A percentile compares a stretch with the other conserved stretches of the same genome.
phyloP scores from a whole-genome alignment of 2,888 invertebrate genomes.

The Melanchra persicariae region DNA sequence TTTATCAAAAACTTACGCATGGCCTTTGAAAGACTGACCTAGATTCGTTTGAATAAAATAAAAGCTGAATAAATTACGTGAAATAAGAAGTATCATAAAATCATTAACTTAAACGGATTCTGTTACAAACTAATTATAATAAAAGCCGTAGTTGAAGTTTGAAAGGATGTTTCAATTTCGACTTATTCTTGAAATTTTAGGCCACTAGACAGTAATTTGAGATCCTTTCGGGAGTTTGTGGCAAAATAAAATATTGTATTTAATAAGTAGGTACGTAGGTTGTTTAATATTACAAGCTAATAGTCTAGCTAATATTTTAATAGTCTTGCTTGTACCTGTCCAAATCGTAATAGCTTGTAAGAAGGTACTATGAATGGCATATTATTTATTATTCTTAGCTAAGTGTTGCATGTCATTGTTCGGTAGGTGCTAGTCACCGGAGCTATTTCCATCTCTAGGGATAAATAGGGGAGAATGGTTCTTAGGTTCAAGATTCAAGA shows the following conservation, averaged over 20 bases:
- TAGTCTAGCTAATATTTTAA: too few species aligned
- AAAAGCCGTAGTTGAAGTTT: constrained; percentile 15
- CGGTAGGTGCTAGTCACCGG: too few species aligned
- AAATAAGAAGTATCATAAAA: constrained; percentile 11
- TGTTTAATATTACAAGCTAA: not conserved
- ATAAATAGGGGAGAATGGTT: too few species aligned
- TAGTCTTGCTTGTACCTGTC: too few species aligned
- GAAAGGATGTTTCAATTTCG: constrained; percentile 19
- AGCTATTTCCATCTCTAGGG: too few species aligned
- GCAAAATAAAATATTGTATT: not conserved
- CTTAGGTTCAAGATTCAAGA: too few species aligned
- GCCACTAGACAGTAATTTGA: constrained; percentile 11
- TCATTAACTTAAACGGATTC: constrained; percentile 19
- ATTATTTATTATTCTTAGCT: too few species aligned
- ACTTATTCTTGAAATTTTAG: constrained; percentile 16
- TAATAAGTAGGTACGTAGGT: not conserved
- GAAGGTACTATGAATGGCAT: too few species aligned
- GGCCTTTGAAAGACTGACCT: not conserved
- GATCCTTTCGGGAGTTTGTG: not conserved
- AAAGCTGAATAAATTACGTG: not conserved
- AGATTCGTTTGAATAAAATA: not conserved
- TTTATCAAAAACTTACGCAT: too few species aligned
- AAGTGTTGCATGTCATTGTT: too few species aligned
- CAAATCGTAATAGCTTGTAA: too few species aligned
- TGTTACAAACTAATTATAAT: constrained; percentile 20